Conservation (phyloP, 2,113 vertebrate genomes). For the Nycticryphes semicollaris region DNA sequence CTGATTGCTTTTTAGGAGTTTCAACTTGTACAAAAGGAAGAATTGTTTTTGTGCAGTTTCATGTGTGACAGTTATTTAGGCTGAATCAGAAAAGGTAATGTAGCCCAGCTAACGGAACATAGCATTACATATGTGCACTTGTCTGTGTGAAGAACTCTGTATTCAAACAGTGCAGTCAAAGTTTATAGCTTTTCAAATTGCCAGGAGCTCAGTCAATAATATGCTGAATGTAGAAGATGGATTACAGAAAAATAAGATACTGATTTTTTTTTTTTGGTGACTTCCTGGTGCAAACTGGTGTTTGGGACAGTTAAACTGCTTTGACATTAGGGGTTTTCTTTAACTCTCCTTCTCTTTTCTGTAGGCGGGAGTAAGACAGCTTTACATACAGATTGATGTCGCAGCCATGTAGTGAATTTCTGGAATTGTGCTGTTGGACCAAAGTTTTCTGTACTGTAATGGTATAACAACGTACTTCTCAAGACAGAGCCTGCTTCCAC, state of each 20-base stretch:
- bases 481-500: conserved; percentile 38
- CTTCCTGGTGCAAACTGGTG: neutral
- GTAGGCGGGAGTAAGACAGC: conserved; percentile 91
- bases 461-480: conserved; percentile 52
- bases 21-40: neutral
- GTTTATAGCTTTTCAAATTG: neutral
- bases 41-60: neutral
- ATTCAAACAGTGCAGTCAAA: neutral
- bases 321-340: neutral
- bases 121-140: neutral
- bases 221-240: neutral
- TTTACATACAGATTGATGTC: conserved; percentile 94
- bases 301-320: neutral
- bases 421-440: conserved; percentile 76
- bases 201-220: neutral
- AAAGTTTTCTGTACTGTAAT: conserved; percentile 82
- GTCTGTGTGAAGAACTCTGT: neutral
- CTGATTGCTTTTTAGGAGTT: neutral
- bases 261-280: neutral
- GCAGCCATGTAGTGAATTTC: conserved; percentile 85
- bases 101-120: neutral
- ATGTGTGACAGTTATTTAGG: neutral
- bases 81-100: neutral
- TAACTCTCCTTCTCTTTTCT: conserved; percentile 25
- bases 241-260: neutral